Evolutionary conservation across 2,113 vertebrate species (phyloP), one percentile per base, ranked within the genome.

Genomic region (Sclerurus mexicanus): DNA sequence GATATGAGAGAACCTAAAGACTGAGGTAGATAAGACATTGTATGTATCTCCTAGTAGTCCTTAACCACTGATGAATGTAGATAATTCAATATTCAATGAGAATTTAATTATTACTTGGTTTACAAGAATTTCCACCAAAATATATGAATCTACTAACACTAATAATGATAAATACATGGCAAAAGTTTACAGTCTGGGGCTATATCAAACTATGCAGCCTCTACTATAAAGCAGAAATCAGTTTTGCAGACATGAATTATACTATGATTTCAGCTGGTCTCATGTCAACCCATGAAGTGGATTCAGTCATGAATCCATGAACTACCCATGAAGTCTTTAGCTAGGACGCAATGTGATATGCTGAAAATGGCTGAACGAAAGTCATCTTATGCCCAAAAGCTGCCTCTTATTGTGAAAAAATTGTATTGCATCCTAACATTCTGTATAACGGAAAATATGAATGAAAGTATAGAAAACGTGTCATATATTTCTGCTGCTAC

Each of bases 301-400:
- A 42, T 42, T 42, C 40, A 42, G 14, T 42, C 40, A 42, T 15
- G 40, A 42, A 42, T 42, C 40, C 40, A 42, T 42, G 40, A 42
- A 42, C 14, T 18, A 28, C 9, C 9, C 27, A 13, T 10, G 3
- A 84, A 50, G 5, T 40, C 7, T 47, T 55, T 24, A 30, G 23
- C 23, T 62, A 25, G 2, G 5, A 53, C 6, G 75, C 9, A 49
- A 47, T 13, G 9, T 33, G 23, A 42, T 15, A 1, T 2, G 1
- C 14, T 44, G 46, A 78, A 74, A 92, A 75, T 7, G 6, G 20
- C 17, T 53, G 25, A 74, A 46, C 5, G 66, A 33, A 14, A 62
- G 73, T 17, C n/a, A 62, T 3, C 6, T 64, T 23, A 66, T 77
- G 49, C 5, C 17, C 27, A 58, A 66, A 86, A 88, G 4, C 19